Evolutionary conservation across 2,888 invertebrate species (phyloP).

Genomic region (Xestia sexstrigata): DNA sequence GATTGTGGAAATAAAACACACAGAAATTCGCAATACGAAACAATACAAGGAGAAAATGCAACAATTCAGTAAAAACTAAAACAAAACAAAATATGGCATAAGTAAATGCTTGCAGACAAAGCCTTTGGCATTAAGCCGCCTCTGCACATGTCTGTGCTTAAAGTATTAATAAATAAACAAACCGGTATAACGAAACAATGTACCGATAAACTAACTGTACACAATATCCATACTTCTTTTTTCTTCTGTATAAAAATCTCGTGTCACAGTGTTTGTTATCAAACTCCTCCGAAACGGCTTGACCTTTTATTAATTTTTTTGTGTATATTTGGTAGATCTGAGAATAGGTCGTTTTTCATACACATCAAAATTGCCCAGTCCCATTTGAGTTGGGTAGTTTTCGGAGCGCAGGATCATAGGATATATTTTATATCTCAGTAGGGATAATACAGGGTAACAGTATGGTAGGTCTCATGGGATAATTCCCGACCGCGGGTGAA

Average conservation of each 20-base stretch:
- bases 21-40: neutral
- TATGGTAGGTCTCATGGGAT: neutral
- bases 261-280: too few species aligned
- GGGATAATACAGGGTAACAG: too few species aligned
- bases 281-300: too few species aligned
- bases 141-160: neutral
- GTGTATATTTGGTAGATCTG: too few species aligned
- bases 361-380: too few species aligned
- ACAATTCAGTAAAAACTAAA: conserved; percentile 14
- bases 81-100: conserved; percentile 7
- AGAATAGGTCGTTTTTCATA: too few species aligned
- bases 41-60: neutral
- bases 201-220: neutral
- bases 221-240: too few species aligned
- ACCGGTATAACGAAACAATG: neutral
- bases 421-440: neutral
- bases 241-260: too few species aligned
- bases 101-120: conserved; percentile 14
- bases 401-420: neutral
- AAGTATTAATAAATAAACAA: too few species aligned
- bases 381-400: too few species aligned
- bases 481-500: neutral
- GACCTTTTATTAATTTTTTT: too few species aligned
- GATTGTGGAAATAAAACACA: neutral
- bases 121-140: neutral